A percentile compares a stretch with the other conserved stretches of the same genome.
phyloP scores from a whole-genome alignment of 2,797 vertebrate genomes.

The Syncerus caffer region DNA sequence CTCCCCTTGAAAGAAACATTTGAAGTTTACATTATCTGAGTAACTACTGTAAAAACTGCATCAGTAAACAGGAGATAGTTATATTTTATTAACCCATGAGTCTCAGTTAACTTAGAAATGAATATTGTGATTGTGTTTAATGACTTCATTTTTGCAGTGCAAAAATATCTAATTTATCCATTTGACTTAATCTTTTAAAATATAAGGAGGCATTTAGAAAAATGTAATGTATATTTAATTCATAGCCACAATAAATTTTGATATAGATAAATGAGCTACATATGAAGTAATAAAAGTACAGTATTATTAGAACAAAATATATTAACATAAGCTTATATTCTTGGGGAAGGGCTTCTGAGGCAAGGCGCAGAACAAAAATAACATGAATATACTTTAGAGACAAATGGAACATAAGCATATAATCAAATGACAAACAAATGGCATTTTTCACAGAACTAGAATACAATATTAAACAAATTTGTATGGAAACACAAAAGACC shows the following conservation, averaged over 20 bases:
- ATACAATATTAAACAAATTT: not conserved
- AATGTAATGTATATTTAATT: not conserved
- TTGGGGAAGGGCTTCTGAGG: not conserved
- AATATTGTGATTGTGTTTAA: not conserved
- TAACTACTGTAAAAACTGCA: not conserved
- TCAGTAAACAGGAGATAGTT: not conserved
- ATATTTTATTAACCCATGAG: not conserved
- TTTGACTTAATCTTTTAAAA: slow-evolving; percentile 14
- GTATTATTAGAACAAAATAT: not conserved
- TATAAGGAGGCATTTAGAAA: not conserved
- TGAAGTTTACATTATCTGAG: not conserved
- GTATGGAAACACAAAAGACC: not conserved
- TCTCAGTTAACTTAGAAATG: not conserved
- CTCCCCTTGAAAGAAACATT: not conserved
- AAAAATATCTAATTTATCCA: slow-evolving; percentile 4
- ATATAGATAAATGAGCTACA: not conserved
- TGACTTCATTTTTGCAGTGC: not conserved
- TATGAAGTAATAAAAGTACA: not conserved
- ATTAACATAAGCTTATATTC: not conserved
- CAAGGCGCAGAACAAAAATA: not conserved
- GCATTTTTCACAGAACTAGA: not conserved
- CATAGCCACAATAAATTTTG: not conserved
- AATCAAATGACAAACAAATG: not conserved
- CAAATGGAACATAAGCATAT: not conserved
- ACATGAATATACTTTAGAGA: not conserved